Conservation (phyloP, 2,113 vertebrate genomes). For the Ctenomys sociabilis region DNA sequence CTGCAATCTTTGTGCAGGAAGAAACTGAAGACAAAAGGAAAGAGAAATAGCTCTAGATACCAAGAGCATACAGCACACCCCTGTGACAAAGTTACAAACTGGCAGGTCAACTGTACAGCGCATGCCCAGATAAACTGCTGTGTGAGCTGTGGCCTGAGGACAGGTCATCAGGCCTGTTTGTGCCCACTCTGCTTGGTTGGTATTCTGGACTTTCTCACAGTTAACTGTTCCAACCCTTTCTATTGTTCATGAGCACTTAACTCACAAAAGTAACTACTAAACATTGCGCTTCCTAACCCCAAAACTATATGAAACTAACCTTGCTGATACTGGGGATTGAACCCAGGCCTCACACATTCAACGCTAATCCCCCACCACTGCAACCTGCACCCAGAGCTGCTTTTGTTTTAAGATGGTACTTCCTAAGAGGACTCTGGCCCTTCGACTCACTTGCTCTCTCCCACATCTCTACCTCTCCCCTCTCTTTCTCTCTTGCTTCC, state of each 20-base stretch:
- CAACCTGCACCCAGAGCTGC: not conserved
- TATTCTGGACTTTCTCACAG: not conserved
- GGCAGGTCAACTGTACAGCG: not conserved
- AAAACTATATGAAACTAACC: conserved; percentile 12
- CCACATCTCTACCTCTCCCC: not conserved
- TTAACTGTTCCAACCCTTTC: not conserved
- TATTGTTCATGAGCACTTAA: not conserved
- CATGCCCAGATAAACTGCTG: not conserved
- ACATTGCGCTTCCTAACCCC: not conserved
- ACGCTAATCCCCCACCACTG: not conserved
- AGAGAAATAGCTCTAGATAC: not conserved
- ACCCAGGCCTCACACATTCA: not conserved
- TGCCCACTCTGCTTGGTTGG: no score
- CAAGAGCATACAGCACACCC: not conserved
- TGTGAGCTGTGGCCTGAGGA: not conserved
- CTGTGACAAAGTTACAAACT: not conserved
- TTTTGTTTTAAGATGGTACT: not conserved
- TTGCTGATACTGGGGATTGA: not conserved
- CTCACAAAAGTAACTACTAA: not conserved
- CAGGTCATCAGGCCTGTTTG: not conserved
- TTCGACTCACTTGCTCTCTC: not conserved
- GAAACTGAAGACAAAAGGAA: not conserved
- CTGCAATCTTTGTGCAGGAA: not conserved
- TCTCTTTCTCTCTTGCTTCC: not conserved
- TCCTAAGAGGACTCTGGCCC: not conserved